These are phyloP conservation scores for Trochalopteron elliotii DNA, from an alignment of 2,113 vertebrate genomes.

Conservation along the genomic window DNA sequence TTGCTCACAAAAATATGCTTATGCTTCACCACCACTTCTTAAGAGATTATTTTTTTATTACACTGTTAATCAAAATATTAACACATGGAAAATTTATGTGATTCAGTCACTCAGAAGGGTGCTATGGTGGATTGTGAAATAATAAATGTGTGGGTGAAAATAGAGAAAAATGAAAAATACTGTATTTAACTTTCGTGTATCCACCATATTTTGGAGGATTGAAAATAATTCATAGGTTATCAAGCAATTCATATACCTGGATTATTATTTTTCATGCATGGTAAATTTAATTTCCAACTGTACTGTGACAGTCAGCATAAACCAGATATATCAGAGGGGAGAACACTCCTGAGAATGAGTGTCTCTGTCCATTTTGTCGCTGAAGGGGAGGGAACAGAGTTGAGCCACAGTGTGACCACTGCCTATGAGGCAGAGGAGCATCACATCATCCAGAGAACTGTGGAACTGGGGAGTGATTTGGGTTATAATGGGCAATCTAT, in stretches of 20 bases:
- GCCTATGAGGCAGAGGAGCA: not conserved
- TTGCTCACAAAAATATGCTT: not conserved
- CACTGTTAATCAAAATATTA: slow-evolving; percentile 46
- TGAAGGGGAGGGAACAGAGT: not conserved
- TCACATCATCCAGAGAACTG: not conserved
- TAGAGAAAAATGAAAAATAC: not conserved
- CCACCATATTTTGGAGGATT: not conserved
- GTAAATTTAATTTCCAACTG: not conserved
- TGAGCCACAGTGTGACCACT: not conserved
- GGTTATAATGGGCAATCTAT: accelerated
- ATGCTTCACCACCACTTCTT: not conserved
- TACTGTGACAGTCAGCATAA: not conserved
- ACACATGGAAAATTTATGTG: not conserved
- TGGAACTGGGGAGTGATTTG: not conserved
- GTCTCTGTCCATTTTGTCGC: not conserved
- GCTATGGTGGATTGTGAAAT: not conserved
- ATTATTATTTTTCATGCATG: not conserved
- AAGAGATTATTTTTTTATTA: slow-evolving; percentile 22
- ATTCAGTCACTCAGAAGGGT: slow-evolving; percentile 13
- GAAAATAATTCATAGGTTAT: not conserved
- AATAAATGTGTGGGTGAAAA: slow-evolving; percentile 8
- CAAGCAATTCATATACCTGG: not conserved
- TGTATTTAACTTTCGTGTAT: not conserved
- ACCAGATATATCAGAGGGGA: not conserved
- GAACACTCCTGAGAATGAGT: not conserved